Evolutionary conservation across 1,140 invertebrate genomes (phyloP).

Genomic region (Sarcophaga peregrina): DNA sequence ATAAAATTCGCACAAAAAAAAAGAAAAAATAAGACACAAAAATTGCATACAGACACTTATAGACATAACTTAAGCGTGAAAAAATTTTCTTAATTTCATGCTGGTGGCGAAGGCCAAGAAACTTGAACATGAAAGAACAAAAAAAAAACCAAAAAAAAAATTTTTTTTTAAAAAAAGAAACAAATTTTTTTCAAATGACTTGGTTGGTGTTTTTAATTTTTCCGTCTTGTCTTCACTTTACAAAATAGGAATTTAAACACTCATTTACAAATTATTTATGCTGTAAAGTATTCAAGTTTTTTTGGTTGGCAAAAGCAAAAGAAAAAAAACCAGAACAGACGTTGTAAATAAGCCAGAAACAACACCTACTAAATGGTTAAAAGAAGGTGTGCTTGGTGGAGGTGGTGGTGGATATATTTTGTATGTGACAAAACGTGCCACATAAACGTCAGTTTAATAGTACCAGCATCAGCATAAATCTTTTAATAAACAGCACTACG

Average conservation of each 20-base stretch:
- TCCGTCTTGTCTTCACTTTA: not conserved
- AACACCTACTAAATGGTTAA: not conserved
- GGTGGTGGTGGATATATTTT: not conserved
- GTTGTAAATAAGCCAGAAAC: not conserved
- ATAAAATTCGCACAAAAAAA: not conserved
- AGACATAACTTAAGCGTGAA: not conserved
- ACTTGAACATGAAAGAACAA: not conserved
- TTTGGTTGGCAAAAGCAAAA: not conserved
- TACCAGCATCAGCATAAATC: slow-evolving; percentile 34
- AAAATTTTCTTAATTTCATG: slow-evolving; percentile 6
- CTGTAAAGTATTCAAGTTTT: not conserved
- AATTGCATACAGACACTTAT: not conserved
- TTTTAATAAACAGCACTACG: slow-evolving; percentile 28
- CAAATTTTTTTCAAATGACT: slow-evolving; percentile 22
- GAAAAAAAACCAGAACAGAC: no score
- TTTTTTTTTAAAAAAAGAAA: not conserved
- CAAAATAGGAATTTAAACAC: not conserved
- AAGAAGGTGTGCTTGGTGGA: not conserved
- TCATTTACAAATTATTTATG: slow-evolving; percentile 25
- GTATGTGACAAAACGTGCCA: slow-evolving; percentile 26
- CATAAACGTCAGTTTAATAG: slow-evolving; percentile 35
- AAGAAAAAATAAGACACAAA: not conserved
- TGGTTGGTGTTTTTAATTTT: not conserved
- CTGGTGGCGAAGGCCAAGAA: not conserved
- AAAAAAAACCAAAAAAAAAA: no score